phyloP scores from a whole-genome alignment of 2,113 vertebrate species.

The Pongo abelii region DNA sequence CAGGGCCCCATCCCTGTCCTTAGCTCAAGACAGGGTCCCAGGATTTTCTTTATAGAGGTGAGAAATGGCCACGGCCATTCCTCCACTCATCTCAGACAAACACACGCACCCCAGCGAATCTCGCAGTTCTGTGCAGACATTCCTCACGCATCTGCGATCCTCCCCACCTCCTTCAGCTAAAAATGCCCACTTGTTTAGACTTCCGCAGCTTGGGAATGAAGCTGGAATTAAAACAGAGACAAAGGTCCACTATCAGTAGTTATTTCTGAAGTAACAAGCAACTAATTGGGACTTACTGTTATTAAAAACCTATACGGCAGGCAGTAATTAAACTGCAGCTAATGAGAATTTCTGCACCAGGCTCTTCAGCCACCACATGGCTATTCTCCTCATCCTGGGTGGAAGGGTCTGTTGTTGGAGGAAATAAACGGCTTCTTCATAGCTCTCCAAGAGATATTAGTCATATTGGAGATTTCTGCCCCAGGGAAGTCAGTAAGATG shows the following conservation, averaged over 20 bases:
- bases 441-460: conserved; percentile 16
- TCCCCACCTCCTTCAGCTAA: not conserved
- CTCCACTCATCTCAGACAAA: not conserved
- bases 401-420: not conserved
- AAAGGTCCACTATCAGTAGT: conserved; percentile 60
- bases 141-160: accelerated
- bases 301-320: conserved; percentile 61
- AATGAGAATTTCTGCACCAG: not conserved
- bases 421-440: conserved; percentile 17
- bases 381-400: not conserved
- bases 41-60: not conserved
- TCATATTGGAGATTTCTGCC: conserved; percentile 29
- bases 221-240: conserved; percentile 52
- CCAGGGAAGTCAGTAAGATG: not conserved
- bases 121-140: not conserved
- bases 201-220: conserved; percentile 41
- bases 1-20: not conserved
- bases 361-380: not conserved
- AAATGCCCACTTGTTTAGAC: not conserved
- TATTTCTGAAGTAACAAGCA: conserved; percentile 74
- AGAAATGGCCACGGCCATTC: not conserved
- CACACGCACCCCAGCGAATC: not conserved
- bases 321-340: conserved; percentile 62
- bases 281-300: conserved; percentile 71
- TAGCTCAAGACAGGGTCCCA: not conserved